Conservation (phyloP, 92 coral and sea anemone species). For the Actinostola sp. region DNA sequence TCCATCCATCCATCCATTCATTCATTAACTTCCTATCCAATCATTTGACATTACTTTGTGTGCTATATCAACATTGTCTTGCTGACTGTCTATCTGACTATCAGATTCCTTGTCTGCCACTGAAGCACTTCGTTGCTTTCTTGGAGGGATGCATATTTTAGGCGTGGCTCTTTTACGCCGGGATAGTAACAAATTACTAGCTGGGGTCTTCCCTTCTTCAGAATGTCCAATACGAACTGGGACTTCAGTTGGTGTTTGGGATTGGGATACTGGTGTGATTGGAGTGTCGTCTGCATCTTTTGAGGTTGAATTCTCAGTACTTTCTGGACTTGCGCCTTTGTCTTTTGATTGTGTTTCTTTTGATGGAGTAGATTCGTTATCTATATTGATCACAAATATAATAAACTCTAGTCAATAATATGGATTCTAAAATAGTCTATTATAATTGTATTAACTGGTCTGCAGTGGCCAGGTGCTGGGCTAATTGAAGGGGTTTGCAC, state of each 20-base stretch:
- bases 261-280: constrained; percentile 11
- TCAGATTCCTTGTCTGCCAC: constrained; percentile 37
- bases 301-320: neutral
- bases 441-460: no score
- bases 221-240: neutral
- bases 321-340: neutral
- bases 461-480: no score
- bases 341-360: neutral
- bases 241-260: constrained; percentile 8
- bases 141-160: constrained; percentile 65
- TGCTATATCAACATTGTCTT: no score
- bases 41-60: no score
- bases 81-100: constrained; percentile 14
- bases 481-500: no score
- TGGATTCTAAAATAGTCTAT: no score
- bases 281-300: neutral
- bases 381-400: no score
- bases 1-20: no score
- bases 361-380: neutral
- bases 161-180: constrained; percentile 76
- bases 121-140: constrained; percentile 45
- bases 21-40: no score
- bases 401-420: no score
- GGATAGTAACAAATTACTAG: constrained; percentile 27
- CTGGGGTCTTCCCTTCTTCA: neutral